phyloP scores from a whole-genome alignment of 2,797 vertebrate species.

The Pangasius krempfi region DNA sequence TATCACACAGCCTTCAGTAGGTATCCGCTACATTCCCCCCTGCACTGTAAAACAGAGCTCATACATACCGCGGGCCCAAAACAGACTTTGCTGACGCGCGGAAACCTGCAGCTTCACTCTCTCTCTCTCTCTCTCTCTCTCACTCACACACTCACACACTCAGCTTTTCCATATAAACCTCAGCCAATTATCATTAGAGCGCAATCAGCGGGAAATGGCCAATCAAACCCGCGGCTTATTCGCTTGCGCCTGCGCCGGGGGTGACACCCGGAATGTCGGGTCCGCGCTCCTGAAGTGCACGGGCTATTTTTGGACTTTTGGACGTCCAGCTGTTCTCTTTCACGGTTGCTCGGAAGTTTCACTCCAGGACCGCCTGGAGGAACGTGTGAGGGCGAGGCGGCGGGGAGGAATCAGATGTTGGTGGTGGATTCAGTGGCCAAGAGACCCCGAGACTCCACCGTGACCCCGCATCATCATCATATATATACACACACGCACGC shows the following conservation, averaged over 20 bases:
- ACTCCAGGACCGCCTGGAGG: slow-evolving; percentile 56
- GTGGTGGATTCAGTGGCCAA: neutral
- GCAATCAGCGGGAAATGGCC: slow-evolving; percentile 28
- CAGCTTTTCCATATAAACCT: slow-evolving; percentile 52
- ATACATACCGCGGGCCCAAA: slow-evolving; percentile 72
- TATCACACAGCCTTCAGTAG: slow-evolving; percentile 86
- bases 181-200: slow-evolving; percentile 51
- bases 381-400: slow-evolving; percentile 1
- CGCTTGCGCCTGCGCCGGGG: neutral
- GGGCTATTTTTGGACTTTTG: slow-evolving; percentile 74
- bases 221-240: neutral
- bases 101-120: slow-evolving; percentile 53
- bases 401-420: neutral
- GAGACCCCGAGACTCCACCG: neutral
- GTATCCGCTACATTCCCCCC: slow-evolving; percentile 88
- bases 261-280: slow-evolving; percentile 48
- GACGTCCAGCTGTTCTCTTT: slow-evolving; percentile 67
- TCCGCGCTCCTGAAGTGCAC: slow-evolving; percentile 43
- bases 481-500: neutral
- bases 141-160: slow-evolving; percentile 9
- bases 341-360: slow-evolving; percentile 82
- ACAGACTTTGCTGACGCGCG: slow-evolving; percentile 70
- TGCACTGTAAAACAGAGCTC: slow-evolving; percentile 81
- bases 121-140: neutral
- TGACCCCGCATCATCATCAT: neutral